Conservation (phyloP, 1,140 invertebrate genomes). For the Plodia interpunctella region DNA sequence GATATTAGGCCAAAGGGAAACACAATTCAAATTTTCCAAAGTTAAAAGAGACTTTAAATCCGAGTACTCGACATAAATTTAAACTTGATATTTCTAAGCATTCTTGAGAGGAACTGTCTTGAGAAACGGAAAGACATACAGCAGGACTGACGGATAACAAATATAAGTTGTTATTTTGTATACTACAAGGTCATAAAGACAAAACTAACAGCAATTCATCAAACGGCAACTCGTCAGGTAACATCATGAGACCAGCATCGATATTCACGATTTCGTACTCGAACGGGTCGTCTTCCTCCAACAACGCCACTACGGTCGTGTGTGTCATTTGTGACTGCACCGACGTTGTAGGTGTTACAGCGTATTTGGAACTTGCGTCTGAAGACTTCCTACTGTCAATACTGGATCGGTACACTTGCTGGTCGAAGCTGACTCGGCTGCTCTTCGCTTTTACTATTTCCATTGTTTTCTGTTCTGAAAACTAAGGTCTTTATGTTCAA, state of each 20-base stretch:
- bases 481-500: neutral
- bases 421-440: neutral
- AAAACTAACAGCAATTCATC: conserved; percentile 33
- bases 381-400: neutral
- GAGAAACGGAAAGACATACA: too few species aligned
- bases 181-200: too few species aligned
- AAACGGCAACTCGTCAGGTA: conserved; percentile 34
- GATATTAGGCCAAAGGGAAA: too few species aligned
- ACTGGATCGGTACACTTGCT: neutral
- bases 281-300: conserved; percentile 52
- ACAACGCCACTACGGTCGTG: conserved; percentile 24
- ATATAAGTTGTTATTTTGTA: too few species aligned
- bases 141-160: too few species aligned
- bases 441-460: neutral
- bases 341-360: neutral
- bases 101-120: too few species aligned
- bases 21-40: too few species aligned
- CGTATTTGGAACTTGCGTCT: neutral
- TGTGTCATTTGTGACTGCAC: conserved; percentile 15
- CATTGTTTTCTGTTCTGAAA: conserved; percentile 17
- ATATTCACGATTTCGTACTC: conserved; percentile 68
- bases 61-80: too few species aligned
- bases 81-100: too few species aligned
- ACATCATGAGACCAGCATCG: conserved; percentile 37
- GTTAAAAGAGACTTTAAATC: too few species aligned